Evolutionary conservation across 2,888 invertebrate genomes (phyloP).

Genomic region (Lithosia quadra): DNA sequence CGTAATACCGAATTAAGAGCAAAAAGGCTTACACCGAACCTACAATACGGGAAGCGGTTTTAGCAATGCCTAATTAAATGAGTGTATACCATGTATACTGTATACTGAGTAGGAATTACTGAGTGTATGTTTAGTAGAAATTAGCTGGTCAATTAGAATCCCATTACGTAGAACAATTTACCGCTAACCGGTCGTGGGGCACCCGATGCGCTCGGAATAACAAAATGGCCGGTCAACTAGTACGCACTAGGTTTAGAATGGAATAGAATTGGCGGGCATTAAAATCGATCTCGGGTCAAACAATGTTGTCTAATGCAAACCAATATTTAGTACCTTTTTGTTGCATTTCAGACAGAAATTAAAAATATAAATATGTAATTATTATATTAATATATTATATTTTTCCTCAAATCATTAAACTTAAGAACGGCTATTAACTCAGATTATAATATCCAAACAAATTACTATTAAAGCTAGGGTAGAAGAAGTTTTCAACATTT

Average conservation of each 20-base stretch:
- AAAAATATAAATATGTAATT: too few species aligned
- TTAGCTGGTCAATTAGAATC: conserved; percentile 86
- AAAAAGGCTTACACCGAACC: conserved; percentile 33
- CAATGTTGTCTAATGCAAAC: too few species aligned
- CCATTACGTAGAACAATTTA: conserved; percentile 84
- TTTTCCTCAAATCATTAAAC: too few species aligned
- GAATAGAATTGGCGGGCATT: conserved; percentile 40
- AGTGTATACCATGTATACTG: conserved; percentile 57
- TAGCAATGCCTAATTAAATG: conserved; percentile 68
- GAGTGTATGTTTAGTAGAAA: conserved; percentile 76
- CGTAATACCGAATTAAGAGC: conserved; percentile 30
- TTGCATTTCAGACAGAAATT: too few species aligned
- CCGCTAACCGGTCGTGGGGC: conserved; percentile 79
- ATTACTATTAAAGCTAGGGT: neutral
- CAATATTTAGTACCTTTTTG: too few species aligned
- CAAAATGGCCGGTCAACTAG: conserved; percentile 69
- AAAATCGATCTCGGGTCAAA: neutral
- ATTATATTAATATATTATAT: too few species aligned
- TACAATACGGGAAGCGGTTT: conserved; percentile 42
- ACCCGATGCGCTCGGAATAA: conserved; percentile 75
- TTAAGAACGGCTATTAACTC: too few species aligned
- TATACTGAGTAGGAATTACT: conserved; percentile 75
- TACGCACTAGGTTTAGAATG: conserved; percentile 37
- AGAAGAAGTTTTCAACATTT: neutral
- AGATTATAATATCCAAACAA: too few species aligned